Evolutionary conservation across 2,113 vertebrate genomes (phyloP).

Genomic region (Laterallus jamaicensis): DNA sequence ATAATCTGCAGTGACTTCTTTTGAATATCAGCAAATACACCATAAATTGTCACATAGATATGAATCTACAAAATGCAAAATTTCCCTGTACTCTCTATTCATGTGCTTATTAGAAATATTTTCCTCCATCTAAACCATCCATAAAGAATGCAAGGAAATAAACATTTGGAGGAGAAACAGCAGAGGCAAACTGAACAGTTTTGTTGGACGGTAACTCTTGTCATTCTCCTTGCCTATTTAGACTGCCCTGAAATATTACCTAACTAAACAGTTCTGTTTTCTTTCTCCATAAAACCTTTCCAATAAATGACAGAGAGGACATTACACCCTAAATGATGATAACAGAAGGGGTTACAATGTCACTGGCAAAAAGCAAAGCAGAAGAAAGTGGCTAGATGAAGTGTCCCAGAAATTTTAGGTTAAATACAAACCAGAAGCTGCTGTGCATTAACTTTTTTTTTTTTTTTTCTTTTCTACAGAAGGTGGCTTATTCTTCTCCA

Average conservation of each 20-base stretch:
- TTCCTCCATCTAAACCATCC: background rate
- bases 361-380: background rate
- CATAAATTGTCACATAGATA: accelerated
- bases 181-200: background rate
- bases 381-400: background rate
- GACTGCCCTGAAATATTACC: background rate
- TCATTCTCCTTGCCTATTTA: background rate
- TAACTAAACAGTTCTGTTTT: background rate
- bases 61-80: background rate
- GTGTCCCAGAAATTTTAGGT: background rate
- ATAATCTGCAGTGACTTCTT: background rate
- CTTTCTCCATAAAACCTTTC: constrained; percentile 30
- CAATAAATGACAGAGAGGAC: background rate
- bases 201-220: background rate
- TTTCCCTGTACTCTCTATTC: background rate
- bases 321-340: background rate
- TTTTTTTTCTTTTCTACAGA: background rate
- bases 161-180: constrained; percentile 11
- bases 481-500: background rate
- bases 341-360: constrained; percentile 27
- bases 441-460: background rate
- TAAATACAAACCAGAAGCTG: constrained; percentile 1
- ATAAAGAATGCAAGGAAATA: background rate
- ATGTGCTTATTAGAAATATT: background rate
- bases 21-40: background rate